Percentiles rank a stretch among this genome's conserved stretches.
Conservation (phyloP, 2,113 vertebrate species). For the Megaceryle maxima region DNA sequence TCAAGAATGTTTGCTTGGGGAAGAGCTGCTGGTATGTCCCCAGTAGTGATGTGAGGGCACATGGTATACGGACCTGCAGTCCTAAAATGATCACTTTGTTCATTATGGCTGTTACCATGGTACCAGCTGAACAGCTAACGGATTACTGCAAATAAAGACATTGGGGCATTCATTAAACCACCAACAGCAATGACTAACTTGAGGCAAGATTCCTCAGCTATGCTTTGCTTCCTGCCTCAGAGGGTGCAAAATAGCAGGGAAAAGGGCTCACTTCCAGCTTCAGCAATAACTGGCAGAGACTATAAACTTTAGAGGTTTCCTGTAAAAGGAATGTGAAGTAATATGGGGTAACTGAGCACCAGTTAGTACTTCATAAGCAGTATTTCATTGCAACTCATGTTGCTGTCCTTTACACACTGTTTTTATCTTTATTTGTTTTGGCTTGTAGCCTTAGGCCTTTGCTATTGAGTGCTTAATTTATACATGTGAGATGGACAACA, state of each 20-base stretch:
- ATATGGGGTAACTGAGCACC: not conserved
- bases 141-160: not conserved
- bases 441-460: not conserved
- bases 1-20: not conserved
- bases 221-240: not conserved
- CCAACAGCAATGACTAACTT: not conserved
- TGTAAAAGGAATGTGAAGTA: not conserved
- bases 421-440: not conserved
- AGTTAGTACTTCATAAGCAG: not conserved
- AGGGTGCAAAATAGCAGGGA: not conserved
- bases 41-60: not conserved
- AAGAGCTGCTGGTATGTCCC: not conserved
- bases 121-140: not conserved
- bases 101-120: not conserved
- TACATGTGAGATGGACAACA: fast-evolving
- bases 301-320: not conserved
- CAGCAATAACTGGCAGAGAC: not conserved
- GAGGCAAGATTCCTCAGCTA: not conserved
- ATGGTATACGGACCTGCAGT: not conserved
- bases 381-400: not conserved
- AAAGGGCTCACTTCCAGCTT: not conserved
- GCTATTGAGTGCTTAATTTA: not conserved
- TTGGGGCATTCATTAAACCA: not conserved
- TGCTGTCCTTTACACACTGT: not conserved
- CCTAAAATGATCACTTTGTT: not conserved